A percentile compares a stretch with the other conserved stretches of the same genome.
Conservation (phyloP, 2,888 invertebrate genomes). For the Choreutis nemorana region DNA sequence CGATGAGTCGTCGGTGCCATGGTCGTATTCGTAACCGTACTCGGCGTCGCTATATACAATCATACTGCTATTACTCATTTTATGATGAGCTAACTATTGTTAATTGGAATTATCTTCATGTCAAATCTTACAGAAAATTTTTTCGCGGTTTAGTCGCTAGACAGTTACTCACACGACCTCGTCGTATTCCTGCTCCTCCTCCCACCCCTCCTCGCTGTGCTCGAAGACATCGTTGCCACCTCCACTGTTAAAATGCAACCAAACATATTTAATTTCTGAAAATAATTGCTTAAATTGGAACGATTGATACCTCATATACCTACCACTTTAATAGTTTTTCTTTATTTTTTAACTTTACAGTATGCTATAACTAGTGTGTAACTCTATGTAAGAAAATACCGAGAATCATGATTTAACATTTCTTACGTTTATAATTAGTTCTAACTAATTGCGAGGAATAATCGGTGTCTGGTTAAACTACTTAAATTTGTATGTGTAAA, state of each 20-base stretch:
- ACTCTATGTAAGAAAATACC: too few species aligned
- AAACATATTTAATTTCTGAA: slow-evolving; percentile 3
- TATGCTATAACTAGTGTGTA: too few species aligned
- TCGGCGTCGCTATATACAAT: slow-evolving; percentile 1
- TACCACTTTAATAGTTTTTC: neutral
- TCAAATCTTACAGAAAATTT: neutral
- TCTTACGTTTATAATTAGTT: too few species aligned
- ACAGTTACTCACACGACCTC: slow-evolving; percentile 13
- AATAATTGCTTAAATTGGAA: neutral
- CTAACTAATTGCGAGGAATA: too few species aligned
- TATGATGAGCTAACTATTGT: neutral
- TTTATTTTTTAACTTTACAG: too few species aligned
- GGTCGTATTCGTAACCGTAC: slow-evolving; percentile 9
- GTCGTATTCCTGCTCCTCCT: slow-evolving; percentile 18
- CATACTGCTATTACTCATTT: neutral
- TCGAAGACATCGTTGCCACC: slow-evolving; percentile 16
- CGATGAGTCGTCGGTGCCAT: slow-evolving; percentile 10
- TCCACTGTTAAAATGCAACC: slow-evolving; percentile 21
- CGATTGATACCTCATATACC: neutral
- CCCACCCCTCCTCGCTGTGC: slow-evolving; percentile 20
- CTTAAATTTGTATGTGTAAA: too few species aligned
- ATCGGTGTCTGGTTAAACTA: too few species aligned
- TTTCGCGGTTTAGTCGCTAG: neutral
- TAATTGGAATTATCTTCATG: neutral
- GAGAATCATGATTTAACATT: too few species aligned